Base-by-base conservation (phyloP, 2,888 invertebrate species). In the Myathropa florea region DNA sequence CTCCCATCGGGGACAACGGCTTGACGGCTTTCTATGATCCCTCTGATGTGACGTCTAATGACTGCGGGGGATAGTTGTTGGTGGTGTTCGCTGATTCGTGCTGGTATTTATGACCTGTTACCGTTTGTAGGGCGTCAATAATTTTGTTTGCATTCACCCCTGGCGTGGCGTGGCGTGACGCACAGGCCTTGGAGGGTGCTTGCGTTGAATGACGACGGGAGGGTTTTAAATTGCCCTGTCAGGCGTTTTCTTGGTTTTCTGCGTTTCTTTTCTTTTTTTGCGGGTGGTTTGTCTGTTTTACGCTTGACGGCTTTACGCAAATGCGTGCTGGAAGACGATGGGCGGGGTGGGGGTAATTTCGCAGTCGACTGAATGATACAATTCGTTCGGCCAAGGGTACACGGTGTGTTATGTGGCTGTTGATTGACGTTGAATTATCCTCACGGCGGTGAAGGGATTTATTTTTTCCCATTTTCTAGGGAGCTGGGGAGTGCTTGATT, bases 1-100 rank as follows among this genome's bases (percentile, higher is more conserved):
- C 79, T 78, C 79, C 84, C 88, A 46, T 46, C 26, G 28, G 75
- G 75, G 75, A 55, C 64, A 65, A 60, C 76, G 75, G 33, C 73
- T 83, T 70, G 59, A 53, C 59, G 33, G 18, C 57, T 72, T 65
- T 46, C 70, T 75, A 65, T 75, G 75, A 83, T 83, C 73, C 64
- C 26, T 46, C 46, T 57, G 64, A 39, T 79, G 82, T 68, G 46
- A 67, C 67, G 68, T 23, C 68, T 68, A 57, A 68, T 68, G 39
- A 53, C 63, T 63, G 53, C 53, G 21, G 46, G 28, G 39, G 26
- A 18, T 63, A 33, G 63, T 63, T 63, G n/a, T n/a, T n/a, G n/a
- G n/a, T n/a, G 72, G 18, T 72, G 30, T 53, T 53, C 53, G 63
- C 21, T 30, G 30, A 23, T 36, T 63, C 46, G 46, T 53, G 18